These are phyloP conservation scores for Mythimna albipuncta DNA, from an alignment of 2,888 invertebrate genomes.

Conservation along the genomic window DNA sequence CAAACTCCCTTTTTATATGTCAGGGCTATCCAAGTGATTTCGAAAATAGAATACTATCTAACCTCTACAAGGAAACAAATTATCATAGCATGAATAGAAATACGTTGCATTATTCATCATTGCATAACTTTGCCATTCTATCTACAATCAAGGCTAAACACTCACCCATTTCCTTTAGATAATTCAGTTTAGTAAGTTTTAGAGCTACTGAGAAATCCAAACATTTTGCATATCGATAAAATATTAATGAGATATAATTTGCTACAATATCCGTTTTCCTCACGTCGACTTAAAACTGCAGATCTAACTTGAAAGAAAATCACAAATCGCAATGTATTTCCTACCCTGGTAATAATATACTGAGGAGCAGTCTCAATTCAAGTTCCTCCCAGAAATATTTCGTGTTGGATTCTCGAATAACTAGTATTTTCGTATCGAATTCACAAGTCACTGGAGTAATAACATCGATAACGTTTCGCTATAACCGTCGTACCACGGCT, in stretches of 20 bases:
- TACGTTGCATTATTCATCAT: constrained; percentile 48
- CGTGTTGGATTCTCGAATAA: constrained; percentile 50
- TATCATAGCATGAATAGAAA: constrained; percentile 53
- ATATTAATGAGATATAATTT: constrained; percentile 25
- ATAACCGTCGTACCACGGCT: constrained; percentile 44
- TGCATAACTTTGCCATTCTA: constrained; percentile 25
- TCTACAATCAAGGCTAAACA: constrained; percentile 16
- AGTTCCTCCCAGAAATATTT: constrained; percentile 38
- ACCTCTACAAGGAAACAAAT: constrained; percentile 42
- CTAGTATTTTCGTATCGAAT: constrained; percentile 63
- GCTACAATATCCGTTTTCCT: background rate
- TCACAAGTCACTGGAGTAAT: constrained; percentile 64
- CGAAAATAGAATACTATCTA: constrained; percentile 18
- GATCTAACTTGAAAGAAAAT: constrained; percentile 30
- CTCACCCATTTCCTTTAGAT: background rate
- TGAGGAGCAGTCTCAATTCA: constrained; percentile 41
- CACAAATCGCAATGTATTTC: constrained; percentile 45
- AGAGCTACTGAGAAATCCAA: background rate
- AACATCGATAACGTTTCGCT: constrained; percentile 52
- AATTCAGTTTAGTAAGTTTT: constrained; percentile 9
- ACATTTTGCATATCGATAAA: background rate
- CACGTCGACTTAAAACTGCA: constrained; percentile 32
- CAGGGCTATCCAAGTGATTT: constrained; percentile 16
- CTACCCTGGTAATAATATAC: constrained; percentile 45
- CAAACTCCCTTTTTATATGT: constrained; percentile 3